These are phyloP conservation scores for Hirtodrosophila trivittata DNA, from an alignment of 2,888 invertebrate species.

Conservation along the genomic window DNA sequence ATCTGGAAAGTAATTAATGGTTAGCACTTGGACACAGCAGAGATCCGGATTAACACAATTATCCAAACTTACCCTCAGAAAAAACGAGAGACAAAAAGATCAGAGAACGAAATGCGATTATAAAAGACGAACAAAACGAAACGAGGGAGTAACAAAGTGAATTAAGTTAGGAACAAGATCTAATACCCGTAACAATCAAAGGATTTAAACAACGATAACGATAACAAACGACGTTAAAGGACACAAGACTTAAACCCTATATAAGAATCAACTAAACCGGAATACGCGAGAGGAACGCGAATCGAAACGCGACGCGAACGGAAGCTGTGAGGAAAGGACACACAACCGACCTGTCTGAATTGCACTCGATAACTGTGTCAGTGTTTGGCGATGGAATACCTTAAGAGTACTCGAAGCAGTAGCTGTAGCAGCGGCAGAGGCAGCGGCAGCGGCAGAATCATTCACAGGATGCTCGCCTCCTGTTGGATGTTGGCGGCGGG, in stretches of 20 bases:
- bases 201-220: conserved; percentile 45
- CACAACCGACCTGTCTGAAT: conserved; percentile 83
- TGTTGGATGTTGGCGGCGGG: conserved; percentile 47
- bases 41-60: conserved; percentile 8
- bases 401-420: conserved; percentile 37
- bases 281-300: conserved; percentile 13
- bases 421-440: neutral
- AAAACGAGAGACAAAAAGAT: conserved; percentile 6
- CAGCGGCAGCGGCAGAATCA: conserved; percentile 5
- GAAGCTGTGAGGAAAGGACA: conserved; percentile 19
- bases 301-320: conserved; percentile 55
- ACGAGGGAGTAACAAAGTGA: conserved; percentile 11
- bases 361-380: conserved; percentile 83
- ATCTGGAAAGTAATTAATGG: conserved; percentile 66
- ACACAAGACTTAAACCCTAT: neutral
- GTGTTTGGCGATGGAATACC: conserved; percentile 65
- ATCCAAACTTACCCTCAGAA: conserved; percentile 50
- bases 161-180: conserved; percentile 33
- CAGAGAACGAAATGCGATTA: conserved; percentile 50
- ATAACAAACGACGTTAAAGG: conserved; percentile 20
- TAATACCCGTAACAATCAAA: conserved; percentile 32
- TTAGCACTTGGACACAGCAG: conserved; percentile 47
- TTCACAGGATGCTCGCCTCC: conserved; percentile 53
- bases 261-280: conserved; percentile 2
- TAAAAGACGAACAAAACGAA: conserved; percentile 49